Evolutionary conservation across 2,113 vertebrate species (phyloP).

Genomic region (Fulmarus glacialis): DNA sequence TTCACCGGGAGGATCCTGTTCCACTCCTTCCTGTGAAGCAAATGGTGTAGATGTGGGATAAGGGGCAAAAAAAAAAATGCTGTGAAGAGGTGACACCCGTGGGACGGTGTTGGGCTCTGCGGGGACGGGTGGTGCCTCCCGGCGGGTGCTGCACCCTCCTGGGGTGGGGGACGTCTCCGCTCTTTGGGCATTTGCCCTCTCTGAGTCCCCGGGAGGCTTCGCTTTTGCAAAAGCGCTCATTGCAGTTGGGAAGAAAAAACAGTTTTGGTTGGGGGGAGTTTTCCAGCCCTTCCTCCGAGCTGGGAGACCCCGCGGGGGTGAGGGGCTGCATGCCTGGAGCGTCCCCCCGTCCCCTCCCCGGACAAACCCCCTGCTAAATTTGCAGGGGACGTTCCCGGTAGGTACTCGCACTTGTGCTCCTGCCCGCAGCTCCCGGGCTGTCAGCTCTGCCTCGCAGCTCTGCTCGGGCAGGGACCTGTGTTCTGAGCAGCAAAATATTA

Average conservation of each 20-base stretch:
- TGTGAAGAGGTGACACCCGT: not conserved
- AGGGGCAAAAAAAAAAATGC: accelerated
- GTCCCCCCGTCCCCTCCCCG: accelerated
- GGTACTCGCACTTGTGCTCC: accelerated
- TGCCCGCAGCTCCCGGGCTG: not conserved
- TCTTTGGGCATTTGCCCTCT: not conserved
- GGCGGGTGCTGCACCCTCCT: not conserved
- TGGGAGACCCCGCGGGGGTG: accelerated
- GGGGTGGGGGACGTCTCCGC: accelerated
- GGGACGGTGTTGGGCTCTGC: not conserved
- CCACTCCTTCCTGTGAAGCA: not conserved
- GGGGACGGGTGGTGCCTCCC: not conserved
- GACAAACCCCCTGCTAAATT: accelerated
- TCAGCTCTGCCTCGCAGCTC: accelerated
- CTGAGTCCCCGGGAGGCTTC: accelerated
- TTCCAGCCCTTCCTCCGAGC: not conserved
- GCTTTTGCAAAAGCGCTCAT: not conserved
- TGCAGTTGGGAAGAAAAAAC: not conserved
- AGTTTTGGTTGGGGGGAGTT: accelerated
- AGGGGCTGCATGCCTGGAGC: accelerated
- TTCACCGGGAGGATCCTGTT: not conserved
- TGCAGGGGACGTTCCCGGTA: accelerated
- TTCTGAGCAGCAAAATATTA: accelerated
- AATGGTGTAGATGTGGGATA: not conserved
- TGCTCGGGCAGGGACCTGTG: not conserved